These are phyloP conservation scores for Setophaga coronata DNA, from an alignment of 2,113 vertebrate genomes.

Conservation along the genomic window DNA sequence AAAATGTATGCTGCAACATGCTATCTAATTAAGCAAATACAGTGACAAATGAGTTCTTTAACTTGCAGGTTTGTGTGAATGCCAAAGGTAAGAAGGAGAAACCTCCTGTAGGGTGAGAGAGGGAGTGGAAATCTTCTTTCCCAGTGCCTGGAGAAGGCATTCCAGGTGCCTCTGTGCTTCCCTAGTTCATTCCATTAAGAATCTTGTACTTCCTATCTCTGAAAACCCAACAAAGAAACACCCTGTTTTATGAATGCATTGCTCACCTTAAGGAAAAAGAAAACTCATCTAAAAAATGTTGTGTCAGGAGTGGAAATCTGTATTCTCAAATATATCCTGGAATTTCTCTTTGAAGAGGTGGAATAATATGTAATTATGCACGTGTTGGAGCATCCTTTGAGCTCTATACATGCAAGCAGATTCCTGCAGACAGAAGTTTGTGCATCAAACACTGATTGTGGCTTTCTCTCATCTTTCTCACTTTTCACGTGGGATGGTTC, in stretches of 20 bases:
- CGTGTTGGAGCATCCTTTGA: rapidly evolving
- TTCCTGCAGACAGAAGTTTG: not conserved
- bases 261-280: not conserved
- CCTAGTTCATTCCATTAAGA: not conserved
- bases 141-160: not conserved
- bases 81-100: not conserved
- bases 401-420: rapidly evolving
- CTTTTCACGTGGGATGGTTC: not conserved
- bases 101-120: not conserved
- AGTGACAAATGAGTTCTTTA: not conserved
- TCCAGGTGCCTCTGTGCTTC: not conserved
- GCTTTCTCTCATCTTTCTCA: not conserved
- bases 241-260: not conserved
- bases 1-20: not conserved
- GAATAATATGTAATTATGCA: not conserved
- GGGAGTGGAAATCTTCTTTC: not conserved
- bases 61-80: not conserved
- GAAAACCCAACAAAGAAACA: not conserved
- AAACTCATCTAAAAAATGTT: not conserved
- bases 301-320: not conserved
- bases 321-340: not conserved
- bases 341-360: not conserved
- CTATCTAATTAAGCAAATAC: not conserved
- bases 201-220: not conserved
- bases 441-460: not conserved